Evolutionary conservation across 64 coral and sea anemone genomes (phyloP), one percentile per base, ranked within the genome.

Genomic region (Montipora efflorescens): DNA sequence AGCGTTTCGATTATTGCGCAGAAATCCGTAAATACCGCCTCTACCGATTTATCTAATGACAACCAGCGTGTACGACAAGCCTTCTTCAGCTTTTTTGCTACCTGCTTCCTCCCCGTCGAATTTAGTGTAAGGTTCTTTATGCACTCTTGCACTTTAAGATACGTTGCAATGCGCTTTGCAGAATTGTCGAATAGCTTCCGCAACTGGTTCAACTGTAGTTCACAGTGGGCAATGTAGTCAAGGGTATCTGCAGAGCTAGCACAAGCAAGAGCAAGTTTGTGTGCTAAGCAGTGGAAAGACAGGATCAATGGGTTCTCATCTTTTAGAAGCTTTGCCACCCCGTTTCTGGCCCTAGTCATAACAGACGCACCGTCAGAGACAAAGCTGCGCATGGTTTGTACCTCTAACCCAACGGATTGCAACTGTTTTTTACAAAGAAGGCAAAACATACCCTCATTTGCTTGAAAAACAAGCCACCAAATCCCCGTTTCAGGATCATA

Each of bases 201-300:
- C 80, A 82, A 82, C 80, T 82, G 80, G 80, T 82, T 25, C 9
- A 82, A 82, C 80, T 82, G 80, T 82, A 82, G 80, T 82, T 82
- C 80, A 82, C 57, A 62, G 80, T 82, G 80, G 80, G 53, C 80
- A 82, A 82, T 82, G 80, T 82, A 82, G 80, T 82, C 80, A 82
- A 82, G 80, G 80, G 80, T 82, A 82, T 82, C 80, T 82, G 80
- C 80, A 82, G 80, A 82, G 80, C 53, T 82, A 82, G 55, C 80
- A 82, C 80, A 82, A 82, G 80, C 80, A 82, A 82, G 80, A 82
- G 53, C 80, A 82, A 82, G 80, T 82, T 82, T 82, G 55, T 62
- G 80, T 82, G 80, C 78, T 80, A 80, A 80, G 78, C 78, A 80
- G 78, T 80, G 78, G 78, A 80, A 80, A 80, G 78, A 57, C 78